A percentile compares a stretch with the other conserved stretches of the same genome.
phyloP scores from a whole-genome alignment of 2,113 vertebrate genomes.

The Hucho hucho region DNA sequence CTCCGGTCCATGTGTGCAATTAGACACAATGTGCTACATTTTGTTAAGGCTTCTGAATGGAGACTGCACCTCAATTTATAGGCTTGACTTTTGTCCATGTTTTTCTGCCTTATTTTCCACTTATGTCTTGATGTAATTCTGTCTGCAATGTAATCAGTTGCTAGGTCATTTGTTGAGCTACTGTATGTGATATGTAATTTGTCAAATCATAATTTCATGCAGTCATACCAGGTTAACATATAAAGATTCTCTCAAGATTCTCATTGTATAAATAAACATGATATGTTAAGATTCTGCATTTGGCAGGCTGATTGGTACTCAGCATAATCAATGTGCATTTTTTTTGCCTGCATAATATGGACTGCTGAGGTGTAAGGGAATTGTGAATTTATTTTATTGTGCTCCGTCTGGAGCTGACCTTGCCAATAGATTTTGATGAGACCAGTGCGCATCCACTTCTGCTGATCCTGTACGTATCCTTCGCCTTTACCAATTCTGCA shows the following conservation, averaged over 20 bases:
- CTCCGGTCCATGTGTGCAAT: constrained; percentile 22
- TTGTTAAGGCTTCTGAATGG: neutral
- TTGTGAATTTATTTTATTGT: constrained; percentile 43
- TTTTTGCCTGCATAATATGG: neutral
- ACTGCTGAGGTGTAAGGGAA: neutral
- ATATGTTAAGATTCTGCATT: neutral
- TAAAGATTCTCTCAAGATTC: too few relatives aligned
- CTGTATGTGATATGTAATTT: too few relatives aligned
- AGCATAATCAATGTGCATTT: neutral
- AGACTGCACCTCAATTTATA: neutral
- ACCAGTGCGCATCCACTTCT: constrained; percentile 60
- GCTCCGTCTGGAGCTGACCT: constrained; percentile 62
- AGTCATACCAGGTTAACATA: too few relatives aligned
- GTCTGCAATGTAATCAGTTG: neutral
- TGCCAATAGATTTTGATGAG: constrained; percentile 68
- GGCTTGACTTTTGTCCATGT: neutral
- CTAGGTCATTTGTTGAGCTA: neutral
- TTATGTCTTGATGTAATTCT: neutral
- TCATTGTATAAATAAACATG: too few relatives aligned
- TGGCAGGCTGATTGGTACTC: neutral
- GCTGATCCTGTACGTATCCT: constrained; percentile 66
- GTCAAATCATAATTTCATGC: too few relatives aligned
- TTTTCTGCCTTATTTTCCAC: neutral
- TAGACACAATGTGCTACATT: constrained; percentile 18
- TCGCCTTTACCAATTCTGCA: neutral